These are phyloP conservation scores for Stichodactyla mertensii DNA, from an alignment of 64 coral and sea anemone genomes.

Conservation along the genomic window DNA sequence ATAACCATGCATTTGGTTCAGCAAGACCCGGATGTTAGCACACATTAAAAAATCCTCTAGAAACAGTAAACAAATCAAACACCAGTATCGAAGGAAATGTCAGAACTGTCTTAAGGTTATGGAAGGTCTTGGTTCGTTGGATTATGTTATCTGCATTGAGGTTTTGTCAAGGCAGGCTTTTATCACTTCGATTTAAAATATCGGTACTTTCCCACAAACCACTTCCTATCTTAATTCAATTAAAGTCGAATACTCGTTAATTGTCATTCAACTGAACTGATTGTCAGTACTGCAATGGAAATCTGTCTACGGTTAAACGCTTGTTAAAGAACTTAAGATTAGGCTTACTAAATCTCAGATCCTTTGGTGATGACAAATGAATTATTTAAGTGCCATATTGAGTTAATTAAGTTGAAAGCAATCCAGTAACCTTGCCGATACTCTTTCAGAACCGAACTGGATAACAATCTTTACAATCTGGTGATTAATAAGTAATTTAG, in stretches of 20 bases:
- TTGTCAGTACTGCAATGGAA: not conserved
- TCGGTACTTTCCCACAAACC: not conserved
- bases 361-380: not conserved
- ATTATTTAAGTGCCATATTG: constrained; percentile 4
- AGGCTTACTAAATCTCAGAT: not conserved
- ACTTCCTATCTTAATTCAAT: constrained; percentile 1
- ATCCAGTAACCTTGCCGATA: not conserved
- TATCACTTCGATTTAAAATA: not conserved
- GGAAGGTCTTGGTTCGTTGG: not conserved
- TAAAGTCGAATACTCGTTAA: constrained; percentile 1
- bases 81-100: not conserved
- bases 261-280: not conserved
- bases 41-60: no score
- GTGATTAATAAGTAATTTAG: not conserved
- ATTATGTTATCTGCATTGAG: not conserved
- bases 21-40: no score
- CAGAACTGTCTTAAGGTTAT: not conserved
- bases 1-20: no score
- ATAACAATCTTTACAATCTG: not conserved
- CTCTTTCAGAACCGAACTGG: not conserved
- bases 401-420: not conserved
- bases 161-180: not conserved
- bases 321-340: not conserved
- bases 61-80: no score
- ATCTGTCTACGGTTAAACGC: not conserved